Percentiles rank a stretch among this genome's conserved stretches.
Conservation (phyloP, 2,113 vertebrate genomes). For the Caretta caretta region DNA sequence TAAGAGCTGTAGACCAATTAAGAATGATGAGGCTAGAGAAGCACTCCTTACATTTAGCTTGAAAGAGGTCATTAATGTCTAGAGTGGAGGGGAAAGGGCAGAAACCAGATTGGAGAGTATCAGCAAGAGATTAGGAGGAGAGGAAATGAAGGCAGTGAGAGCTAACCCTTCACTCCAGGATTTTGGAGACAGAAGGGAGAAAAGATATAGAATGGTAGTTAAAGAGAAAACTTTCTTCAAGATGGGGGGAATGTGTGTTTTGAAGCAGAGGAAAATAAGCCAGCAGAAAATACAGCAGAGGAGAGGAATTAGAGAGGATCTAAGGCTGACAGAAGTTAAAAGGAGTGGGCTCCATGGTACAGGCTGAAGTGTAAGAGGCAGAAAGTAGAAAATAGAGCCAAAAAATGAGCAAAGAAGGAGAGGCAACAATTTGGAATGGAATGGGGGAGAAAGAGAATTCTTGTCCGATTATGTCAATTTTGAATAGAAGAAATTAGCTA, state of each 20-base stretch:
- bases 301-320: background rate
- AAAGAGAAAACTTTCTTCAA: background rate
- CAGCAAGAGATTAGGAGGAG: background rate
- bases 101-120: background rate
- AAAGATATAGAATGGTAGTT: background rate
- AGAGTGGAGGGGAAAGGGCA: background rate
- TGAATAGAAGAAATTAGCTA: background rate
- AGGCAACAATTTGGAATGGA: background rate
- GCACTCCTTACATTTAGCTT: background rate
- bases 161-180: background rate
- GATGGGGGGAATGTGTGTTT: background rate
- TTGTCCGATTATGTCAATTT: background rate
- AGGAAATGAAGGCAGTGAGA: background rate
- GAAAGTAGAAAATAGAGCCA: background rate
- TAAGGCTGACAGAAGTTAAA: background rate
- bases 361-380: background rate
- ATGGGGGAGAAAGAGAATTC: background rate
- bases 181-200: background rate
- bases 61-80: background rate
- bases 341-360: background rate
- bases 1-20: background rate
- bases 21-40: background rate
- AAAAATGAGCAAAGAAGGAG: background rate
- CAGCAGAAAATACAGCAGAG: background rate
- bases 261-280: background rate